These are phyloP conservation scores for Helicolenus hilgendorfi DNA, from an alignment of 2,797 vertebrate genomes.

Conservation along the genomic window DNA sequence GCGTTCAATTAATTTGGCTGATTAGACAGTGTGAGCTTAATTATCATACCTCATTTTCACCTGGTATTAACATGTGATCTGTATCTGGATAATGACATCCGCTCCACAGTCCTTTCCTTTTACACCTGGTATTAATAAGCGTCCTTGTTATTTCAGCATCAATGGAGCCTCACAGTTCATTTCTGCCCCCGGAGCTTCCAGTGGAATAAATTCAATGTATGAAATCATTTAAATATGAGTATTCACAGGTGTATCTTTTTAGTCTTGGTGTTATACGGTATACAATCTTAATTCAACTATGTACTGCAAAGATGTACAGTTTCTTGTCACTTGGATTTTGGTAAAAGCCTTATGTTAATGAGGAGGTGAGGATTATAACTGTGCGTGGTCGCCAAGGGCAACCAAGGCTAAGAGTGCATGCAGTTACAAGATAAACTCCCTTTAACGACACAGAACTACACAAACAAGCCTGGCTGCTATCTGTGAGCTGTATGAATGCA, in stretches of 20 bases:
- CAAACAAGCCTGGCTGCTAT: constrained; percentile 20
- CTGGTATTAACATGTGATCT: not conserved
- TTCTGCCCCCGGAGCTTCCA: not conserved
- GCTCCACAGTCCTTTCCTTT: not conserved
- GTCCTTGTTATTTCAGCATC: not conserved
- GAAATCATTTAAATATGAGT: not conserved
- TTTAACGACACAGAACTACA: not conserved
- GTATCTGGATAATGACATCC: not conserved
- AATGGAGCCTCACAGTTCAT: not conserved
- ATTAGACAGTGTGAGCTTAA: not conserved
- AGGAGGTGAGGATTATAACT: constrained; percentile 16
- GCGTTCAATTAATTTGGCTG: not conserved
- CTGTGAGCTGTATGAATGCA: constrained; percentile 16
- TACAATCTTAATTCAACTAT: not conserved
- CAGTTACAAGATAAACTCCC: not conserved
- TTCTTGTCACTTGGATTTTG: not conserved
- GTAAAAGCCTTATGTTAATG: not conserved
- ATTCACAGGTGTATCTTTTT: not conserved
- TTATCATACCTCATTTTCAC: not conserved
- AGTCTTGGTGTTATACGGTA: not conserved
- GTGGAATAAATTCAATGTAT: not conserved
- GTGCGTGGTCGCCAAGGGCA: not conserved
- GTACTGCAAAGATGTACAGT: not conserved
- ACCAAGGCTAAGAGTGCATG: not conserved
- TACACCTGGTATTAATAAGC: not conserved